Base-by-base conservation (phyloP, 2,888 invertebrate genomes). In the Aphidoletes aphidimyza region DNA sequence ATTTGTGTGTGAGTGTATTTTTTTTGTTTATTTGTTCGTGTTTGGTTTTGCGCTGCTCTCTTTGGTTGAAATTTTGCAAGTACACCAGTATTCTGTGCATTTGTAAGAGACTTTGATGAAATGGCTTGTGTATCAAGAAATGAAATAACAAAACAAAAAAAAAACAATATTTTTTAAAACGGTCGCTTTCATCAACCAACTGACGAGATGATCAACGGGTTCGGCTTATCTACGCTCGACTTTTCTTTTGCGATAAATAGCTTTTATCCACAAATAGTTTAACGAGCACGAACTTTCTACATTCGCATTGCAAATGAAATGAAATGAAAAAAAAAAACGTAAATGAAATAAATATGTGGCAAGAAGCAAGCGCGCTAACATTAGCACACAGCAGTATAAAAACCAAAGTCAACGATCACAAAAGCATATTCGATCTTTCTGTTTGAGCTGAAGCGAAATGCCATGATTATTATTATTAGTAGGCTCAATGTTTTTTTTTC, bases 211-310 rank as follows among this genome's bases (percentile, higher is more conserved):
- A 69, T 30, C 30, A 69, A 69, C n/a, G 34, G 54, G n/a, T n/a
- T n/a, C 26, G 1, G 26, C 26, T 26, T 54, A 14, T 69, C 69
- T 30, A 30, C 34, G 69, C 69, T 69, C 30, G 14, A 2, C 3
- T 30, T 69, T 69, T 69, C 69, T 34, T 26, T 47, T 19, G 2
- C 47, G 8, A 17, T 47, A 9, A 11, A 9, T 47, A 9, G 9
- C 47, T 47, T 47, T 47, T 47, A n/a, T 47, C 17, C 17, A 47
- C 47, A 54, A 54, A 22, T 26, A 54, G 2, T 54, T 6, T 14
- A 69, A 30, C 69, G 69, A 69, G 14, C 30, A 54, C 34, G 34
- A 69, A 69, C 69, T 69, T 69, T 69, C 69, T 34, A 47, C 47
- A 47, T 11, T 39, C 5, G 11, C 47, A 17, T 14, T 3, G 17